Evolutionary conservation across 2,797 vertebrate genomes (phyloP).

Genomic region (Sylvia borin): DNA sequence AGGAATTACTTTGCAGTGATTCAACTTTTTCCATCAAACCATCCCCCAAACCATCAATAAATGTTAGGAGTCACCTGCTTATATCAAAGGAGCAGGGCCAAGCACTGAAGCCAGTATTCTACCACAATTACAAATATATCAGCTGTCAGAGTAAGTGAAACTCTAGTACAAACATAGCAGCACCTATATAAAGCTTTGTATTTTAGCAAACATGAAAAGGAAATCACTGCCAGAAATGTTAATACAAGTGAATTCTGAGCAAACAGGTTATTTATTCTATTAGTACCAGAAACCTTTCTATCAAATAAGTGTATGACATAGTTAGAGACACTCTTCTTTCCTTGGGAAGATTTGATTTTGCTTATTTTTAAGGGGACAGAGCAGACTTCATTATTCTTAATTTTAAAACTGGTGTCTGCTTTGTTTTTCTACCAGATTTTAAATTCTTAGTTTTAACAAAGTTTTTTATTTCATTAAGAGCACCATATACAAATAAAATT

Average conservation of each 20-base stretch:
- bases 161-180: not conserved
- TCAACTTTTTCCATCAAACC: not conserved
- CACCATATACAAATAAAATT: not conserved
- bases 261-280: constrained; percentile 2
- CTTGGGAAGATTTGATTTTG: not conserved
- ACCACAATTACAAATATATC: not conserved
- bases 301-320: not conserved
- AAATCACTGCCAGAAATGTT: not conserved
- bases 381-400: not conserved
- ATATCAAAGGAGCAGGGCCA: not conserved
- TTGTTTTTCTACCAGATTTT: not conserved
- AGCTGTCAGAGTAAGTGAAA: not conserved
- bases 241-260: not conserved
- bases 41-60: not conserved
- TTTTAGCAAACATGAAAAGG: constrained; percentile 21
- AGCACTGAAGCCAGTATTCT: not conserved
- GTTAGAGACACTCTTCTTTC: not conserved
- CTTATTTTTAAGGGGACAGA: not conserved
- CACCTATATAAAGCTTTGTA: not conserved
- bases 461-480: not conserved
- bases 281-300: not conserved
- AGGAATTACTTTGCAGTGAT: constrained; percentile 34
- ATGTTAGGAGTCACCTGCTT: not conserved
- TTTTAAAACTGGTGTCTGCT: not conserved
- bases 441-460: not conserved